Evolutionary conservation across 1,140 invertebrate species (phyloP).

Genomic region (Archivesica marissinica): DNA sequence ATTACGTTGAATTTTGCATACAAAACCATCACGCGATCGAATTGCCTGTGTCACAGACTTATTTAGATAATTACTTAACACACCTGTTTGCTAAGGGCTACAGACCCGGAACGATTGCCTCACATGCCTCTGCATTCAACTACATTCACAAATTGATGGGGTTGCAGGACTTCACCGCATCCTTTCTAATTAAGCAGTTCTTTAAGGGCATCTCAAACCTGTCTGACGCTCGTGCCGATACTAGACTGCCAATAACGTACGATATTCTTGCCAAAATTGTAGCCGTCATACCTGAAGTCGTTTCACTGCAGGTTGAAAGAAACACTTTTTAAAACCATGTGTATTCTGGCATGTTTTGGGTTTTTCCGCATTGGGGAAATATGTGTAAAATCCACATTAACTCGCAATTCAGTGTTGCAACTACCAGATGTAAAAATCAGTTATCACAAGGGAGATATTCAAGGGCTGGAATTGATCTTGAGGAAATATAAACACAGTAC

Average conservation of each 20-base stretch:
- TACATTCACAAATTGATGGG: slow-evolving; percentile 55
- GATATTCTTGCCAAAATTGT: slow-evolving; percentile 3
- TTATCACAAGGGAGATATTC: background rate
- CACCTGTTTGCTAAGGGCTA: background rate
- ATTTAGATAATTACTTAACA: background rate
- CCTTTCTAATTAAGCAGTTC: slow-evolving; percentile 43
- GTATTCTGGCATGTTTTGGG: slow-evolving; percentile 25
- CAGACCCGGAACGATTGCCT: slow-evolving; percentile 35
- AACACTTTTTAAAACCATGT: background rate
- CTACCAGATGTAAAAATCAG: background rate
- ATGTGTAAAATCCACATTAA: background rate
- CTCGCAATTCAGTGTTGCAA: background rate
- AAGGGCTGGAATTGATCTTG: background rate
- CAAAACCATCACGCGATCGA: background rate
- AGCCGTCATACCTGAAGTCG: background rate
- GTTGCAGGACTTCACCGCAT: background rate
- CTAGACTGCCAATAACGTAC: slow-evolving; percentile 33
- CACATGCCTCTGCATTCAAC: slow-evolving; percentile 48
- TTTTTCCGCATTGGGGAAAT: slow-evolving; percentile 42
- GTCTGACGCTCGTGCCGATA: background rate
- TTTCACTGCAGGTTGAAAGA: background rate
- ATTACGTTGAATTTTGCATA: background rate
- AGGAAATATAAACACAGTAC: slow-evolving; percentile 9
- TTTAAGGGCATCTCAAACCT: slow-evolving; percentile 30
- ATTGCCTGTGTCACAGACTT: slow-evolving; percentile 6